These are phyloP conservation scores for Heliconius hewitsoni DNA, from an alignment of 1,140 invertebrate species.

Conservation along the genomic window DNA sequence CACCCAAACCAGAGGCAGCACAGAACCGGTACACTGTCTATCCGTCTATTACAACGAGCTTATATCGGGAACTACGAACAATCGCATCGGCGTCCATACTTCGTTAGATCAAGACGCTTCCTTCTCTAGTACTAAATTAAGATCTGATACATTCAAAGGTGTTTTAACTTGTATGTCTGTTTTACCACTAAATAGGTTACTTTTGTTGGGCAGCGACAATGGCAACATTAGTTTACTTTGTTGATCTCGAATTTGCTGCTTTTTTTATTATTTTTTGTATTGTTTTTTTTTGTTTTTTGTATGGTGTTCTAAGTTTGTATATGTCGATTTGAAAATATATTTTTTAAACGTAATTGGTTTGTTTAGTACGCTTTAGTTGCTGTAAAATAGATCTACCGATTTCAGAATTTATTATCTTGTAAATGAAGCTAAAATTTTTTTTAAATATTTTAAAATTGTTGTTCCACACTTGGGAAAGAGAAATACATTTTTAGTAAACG, in stretches of 20 bases:
- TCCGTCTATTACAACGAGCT: conserved; percentile 87
- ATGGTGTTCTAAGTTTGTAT: no score
- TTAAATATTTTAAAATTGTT: no score
- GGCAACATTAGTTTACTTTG: conserved; percentile 93
- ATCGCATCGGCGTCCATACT: conserved; percentile 94
- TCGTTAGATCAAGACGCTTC: conserved; percentile 86
- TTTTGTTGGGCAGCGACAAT: conserved; percentile 94
- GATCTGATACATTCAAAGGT: conserved; percentile 94
- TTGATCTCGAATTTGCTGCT: conserved; percentile 73
- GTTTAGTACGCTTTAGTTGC: no score
- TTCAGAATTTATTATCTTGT: no score
- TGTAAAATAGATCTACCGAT: no score
- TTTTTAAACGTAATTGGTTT: no score
- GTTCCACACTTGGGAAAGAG: no score
- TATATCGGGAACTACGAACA: conserved; percentile 92
- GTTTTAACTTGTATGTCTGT: conserved; percentile 94
- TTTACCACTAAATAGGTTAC: conserved; percentile 92
- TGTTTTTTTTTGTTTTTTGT: no score
- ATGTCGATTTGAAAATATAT: no score
- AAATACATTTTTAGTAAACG: no score
- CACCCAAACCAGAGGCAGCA: conserved; percentile 84
- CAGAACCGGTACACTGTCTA: conserved; percentile 95
- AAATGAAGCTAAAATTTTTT: no score
- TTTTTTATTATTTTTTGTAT: no score
- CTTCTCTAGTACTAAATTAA: conserved; percentile 92